phyloP scores from a whole-genome alignment of 23 tunicate genomes.

The Halocynthia roretzi region DNA sequence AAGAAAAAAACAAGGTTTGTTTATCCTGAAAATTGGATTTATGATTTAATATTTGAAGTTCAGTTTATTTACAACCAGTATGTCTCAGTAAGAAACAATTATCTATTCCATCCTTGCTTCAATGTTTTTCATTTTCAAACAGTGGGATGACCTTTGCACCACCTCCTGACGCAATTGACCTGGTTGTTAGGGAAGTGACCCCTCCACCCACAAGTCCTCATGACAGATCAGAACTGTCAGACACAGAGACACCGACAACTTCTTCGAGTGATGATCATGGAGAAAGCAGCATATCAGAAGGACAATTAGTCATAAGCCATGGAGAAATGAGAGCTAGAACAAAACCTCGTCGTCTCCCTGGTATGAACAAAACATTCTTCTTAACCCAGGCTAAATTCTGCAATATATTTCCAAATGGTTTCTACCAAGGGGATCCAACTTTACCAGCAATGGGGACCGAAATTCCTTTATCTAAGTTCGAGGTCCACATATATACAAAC shows the following conservation, averaged over 20 bases:
- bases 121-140: neutral
- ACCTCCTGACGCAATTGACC: slow-evolving; percentile 22
- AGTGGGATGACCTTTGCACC: slow-evolving; percentile 1
- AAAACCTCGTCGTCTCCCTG: slow-evolving; percentile 14
- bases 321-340: slow-evolving; percentile 68
- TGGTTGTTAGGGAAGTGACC: slow-evolving; percentile 48
- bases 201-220: slow-evolving; percentile 31
- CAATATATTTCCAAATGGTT: too few relatives aligned
- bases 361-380: neutral
- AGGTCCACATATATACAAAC: too few relatives aligned
- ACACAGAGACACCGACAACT: slow-evolving; percentile 15
- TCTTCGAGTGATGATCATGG: slow-evolving; percentile 12
- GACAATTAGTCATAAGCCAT: slow-evolving; percentile 81
- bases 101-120: too few relatives aligned
- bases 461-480: too few relatives aligned
- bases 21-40: neutral
- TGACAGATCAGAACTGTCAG: neutral
- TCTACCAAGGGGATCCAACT: too few relatives aligned
- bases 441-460: too few relatives aligned
- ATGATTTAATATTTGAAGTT: neutral
- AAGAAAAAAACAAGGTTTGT: neutral
- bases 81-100: too few relatives aligned
- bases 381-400: too few relatives aligned
- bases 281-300: slow-evolving; percentile 80
- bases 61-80: neutral